Conservation (phyloP, 2,888 invertebrate species). For the Aspidiotus destructor region DNA sequence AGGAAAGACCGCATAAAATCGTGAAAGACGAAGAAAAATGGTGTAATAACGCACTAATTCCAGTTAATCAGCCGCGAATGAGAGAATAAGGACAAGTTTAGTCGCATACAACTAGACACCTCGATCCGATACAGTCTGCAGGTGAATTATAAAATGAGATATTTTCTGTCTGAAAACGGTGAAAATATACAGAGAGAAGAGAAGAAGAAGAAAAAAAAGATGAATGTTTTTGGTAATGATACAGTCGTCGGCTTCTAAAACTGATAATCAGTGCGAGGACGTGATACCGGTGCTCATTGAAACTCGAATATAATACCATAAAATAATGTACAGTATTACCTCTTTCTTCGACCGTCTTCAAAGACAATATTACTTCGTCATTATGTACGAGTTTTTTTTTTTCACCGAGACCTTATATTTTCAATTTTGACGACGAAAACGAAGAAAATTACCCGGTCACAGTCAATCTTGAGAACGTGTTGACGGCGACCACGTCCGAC, state of each 20-base stretch:
- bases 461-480: background rate
- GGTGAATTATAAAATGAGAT: slow-evolving; percentile 18
- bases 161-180: slow-evolving; percentile 13
- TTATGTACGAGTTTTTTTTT: background rate
- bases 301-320: slow-evolving; percentile 2
- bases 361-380: background rate
- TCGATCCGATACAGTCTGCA: slow-evolving; percentile 6
- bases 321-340: background rate
- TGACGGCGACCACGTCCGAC: background rate
- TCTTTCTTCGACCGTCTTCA: background rate
- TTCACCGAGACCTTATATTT: background rate
- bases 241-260: slow-evolving; percentile 27
- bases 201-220: slow-evolving; percentile 19
- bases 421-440: background rate
- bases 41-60: slow-evolving; percentile 28
- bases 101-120: background rate
- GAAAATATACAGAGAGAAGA: background rate
- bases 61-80: slow-evolving; percentile 18
- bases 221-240: slow-evolving; percentile 29
- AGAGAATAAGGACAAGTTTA: slow-evolving; percentile 22
- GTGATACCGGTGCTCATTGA: slow-evolving; percentile 13
- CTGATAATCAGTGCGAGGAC: slow-evolving; percentile 28
- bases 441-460: background rate
- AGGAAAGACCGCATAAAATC: slow-evolving; percentile 29
- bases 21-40: slow-evolving; percentile 26